phyloP scores from a whole-genome alignment of 1,140 invertebrate species.

The Subanguina moxae region DNA sequence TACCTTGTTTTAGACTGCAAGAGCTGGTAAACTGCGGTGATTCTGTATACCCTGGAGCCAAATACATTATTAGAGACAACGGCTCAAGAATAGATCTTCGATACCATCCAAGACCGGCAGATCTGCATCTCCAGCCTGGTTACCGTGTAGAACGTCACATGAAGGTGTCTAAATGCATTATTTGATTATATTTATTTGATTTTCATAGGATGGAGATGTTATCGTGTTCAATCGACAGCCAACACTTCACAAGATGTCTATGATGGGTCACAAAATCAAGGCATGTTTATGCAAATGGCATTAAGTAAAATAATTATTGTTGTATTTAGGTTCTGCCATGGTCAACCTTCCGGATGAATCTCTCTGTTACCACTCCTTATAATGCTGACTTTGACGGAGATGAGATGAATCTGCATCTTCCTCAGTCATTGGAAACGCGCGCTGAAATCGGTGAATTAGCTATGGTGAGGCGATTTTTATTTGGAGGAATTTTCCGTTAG shows the following conservation, averaged over 20 bases:
- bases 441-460: constrained; percentile 97
- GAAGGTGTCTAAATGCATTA: constrained; percentile 4
- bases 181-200: no score
- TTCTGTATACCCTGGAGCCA: constrained; percentile 96
- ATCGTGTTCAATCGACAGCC: constrained; percentile 99
- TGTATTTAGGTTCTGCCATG: constrained; percentile 70
- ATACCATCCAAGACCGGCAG: constrained; percentile 95
- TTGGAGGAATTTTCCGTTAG: no score
- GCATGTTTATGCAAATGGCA: constrained; percentile 57
- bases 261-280: constrained; percentile 99
- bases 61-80: constrained; percentile 97
- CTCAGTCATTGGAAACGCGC: constrained; percentile 95
- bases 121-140: constrained; percentile 95
- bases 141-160: constrained; percentile 97
- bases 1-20: constrained; percentile 75
- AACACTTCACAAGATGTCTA: constrained; percentile 99
- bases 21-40: constrained; percentile 90
- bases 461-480: no score
- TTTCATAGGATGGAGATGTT: constrained; percentile 82
- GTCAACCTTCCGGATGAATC: constrained; percentile 94
- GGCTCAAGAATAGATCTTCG: constrained; percentile 92
- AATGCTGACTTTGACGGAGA: constrained; percentile 99
- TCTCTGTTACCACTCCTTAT: constrained; percentile 89
- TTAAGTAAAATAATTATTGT: no score
- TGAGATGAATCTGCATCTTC: constrained; percentile 99